Evolutionary conservation across 30 jellyfish, hydroid and myxozoan genomes (phyloP).

Genomic region (Chrysaora quinquecirrha): DNA sequence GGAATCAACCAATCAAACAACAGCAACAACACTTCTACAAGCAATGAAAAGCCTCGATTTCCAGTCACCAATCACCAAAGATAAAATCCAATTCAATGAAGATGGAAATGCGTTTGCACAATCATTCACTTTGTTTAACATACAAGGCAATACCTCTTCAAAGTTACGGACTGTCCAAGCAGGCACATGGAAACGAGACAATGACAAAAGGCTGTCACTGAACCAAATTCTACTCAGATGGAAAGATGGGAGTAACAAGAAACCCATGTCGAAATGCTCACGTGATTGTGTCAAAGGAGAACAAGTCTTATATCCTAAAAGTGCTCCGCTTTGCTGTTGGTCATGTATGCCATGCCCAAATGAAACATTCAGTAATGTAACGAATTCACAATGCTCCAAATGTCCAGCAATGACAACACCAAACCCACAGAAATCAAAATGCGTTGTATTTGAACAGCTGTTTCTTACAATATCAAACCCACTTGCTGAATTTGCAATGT

Average conservation of each 20-base stretch:
- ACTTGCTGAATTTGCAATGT: constrained; percentile 74
- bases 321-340: constrained; percentile 84
- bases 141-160: constrained; percentile 51
- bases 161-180: not conserved
- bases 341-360: constrained; percentile 79
- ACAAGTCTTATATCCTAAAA: constrained; percentile 35
- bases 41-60: constrained; percentile 28
- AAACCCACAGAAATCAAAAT: constrained; percentile 75
- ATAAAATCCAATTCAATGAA: constrained; percentile 30
- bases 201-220: constrained; percentile 31
- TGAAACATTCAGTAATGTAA: constrained; percentile 64
- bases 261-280: constrained; percentile 83
- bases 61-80: constrained; percentile 63
- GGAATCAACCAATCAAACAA: not conserved
- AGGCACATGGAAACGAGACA: constrained; percentile 74
- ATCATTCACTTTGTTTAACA: constrained; percentile 50
- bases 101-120: constrained; percentile 44
- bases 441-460: constrained; percentile 47
- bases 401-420: constrained; percentile 66
- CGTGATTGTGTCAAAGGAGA: constrained; percentile 78
- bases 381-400: constrained; percentile 80
- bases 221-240: constrained; percentile 52
- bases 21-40: constrained; percentile 17
- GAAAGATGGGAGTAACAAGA: constrained; percentile 63
- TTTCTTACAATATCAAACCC: constrained; percentile 70